A percentile compares a stretch with the other conserved stretches of the same genome.
These are phyloP conservation scores for Drosophila littoralis DNA, from an alignment of 1,140 invertebrate genomes.

Conservation along the genomic window DNA sequence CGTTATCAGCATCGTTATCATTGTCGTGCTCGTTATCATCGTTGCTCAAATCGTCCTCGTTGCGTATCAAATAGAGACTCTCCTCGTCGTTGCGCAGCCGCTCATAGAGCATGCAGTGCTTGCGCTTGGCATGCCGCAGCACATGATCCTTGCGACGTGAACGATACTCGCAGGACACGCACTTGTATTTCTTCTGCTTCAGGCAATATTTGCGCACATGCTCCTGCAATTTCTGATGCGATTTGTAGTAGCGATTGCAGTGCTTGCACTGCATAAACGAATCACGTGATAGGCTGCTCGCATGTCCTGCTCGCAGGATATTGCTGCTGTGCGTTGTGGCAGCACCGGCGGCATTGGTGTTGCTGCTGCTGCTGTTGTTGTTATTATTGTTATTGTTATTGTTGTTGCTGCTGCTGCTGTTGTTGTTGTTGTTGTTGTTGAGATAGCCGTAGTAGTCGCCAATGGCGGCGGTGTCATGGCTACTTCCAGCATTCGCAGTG, in stretches of 20 bases:
- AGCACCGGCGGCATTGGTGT: neutral
- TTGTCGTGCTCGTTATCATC: conserved; percentile 57
- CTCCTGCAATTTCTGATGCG: conserved; percentile 75
- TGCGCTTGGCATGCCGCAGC: conserved; percentile 74
- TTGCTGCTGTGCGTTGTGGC: conserved; percentile 13
- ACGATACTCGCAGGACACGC: conserved; percentile 79
- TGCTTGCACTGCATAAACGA: conserved; percentile 81
- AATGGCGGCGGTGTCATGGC: conserved; percentile 30
- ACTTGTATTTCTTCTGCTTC: conserved; percentile 83
- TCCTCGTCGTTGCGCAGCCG: conserved; percentile 68
- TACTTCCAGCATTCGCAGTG: conserved; percentile 41
- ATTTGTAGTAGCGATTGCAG: conserved; percentile 80
- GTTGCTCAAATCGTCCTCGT: conserved; percentile 74
- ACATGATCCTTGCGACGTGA: conserved; percentile 82
- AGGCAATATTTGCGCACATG: conserved; percentile 83
- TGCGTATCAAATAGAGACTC: conserved; percentile 77
- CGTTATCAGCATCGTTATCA: conserved; percentile 48
- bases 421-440: conserved; percentile 59
- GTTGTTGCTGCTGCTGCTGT: conserved; percentile 23
- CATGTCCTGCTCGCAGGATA: conserved; percentile 9
- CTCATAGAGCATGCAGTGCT: conserved; percentile 78
- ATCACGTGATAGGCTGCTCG: conserved; percentile 46
- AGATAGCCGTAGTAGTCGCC: conserved; percentile 71
- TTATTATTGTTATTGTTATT: conserved; percentile 23
- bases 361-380: conserved; percentile 14